These are phyloP conservation scores for Neocloeon triangulifer DNA, from an alignment of 1,140 invertebrate species.

Conservation along the genomic window DNA sequence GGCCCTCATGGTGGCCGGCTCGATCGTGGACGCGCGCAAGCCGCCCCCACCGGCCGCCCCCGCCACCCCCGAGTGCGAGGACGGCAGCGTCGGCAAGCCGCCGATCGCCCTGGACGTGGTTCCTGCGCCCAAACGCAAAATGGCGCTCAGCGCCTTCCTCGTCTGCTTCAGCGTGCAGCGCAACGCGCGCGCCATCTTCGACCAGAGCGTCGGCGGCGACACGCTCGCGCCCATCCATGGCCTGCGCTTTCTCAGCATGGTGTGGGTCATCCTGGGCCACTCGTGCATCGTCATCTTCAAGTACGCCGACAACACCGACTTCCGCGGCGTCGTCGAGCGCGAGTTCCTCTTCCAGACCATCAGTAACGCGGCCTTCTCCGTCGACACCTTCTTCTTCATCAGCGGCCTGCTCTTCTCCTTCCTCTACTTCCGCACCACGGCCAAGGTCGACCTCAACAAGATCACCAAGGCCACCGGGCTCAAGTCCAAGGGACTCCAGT, in stretches of 20 bases:
- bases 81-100: conserved; percentile 18
- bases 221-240: conserved; percentile 60
- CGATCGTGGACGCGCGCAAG: conserved; percentile 24
- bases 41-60: conserved; percentile 14
- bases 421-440: conserved; percentile 37
- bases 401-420: conserved; percentile 55
- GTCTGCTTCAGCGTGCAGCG: conserved; percentile 31
- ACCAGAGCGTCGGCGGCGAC: conserved; percentile 29
- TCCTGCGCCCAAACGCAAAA: background rate
- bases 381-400: conserved; percentile 82
- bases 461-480: conserved; percentile 43
- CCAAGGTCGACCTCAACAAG: conserved; percentile 18
- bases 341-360: conserved; percentile 64
- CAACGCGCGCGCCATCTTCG: conserved; percentile 35
- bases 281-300: conserved; percentile 60
- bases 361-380: conserved; percentile 72
- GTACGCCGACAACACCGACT: conserved; percentile 41
- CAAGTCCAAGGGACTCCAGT: conserved; percentile 42
- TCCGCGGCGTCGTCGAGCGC: conserved; percentile 47
- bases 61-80: conserved; percentile 14
- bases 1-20: conserved; percentile 33
- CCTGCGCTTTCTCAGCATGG: conserved; percentile 56
- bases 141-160: conserved; percentile 15
- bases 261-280: conserved; percentile 86
- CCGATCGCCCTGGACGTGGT: conserved; percentile 14